Conservation (phyloP, 2,888 invertebrate genomes). For the Ormia ochracea region DNA sequence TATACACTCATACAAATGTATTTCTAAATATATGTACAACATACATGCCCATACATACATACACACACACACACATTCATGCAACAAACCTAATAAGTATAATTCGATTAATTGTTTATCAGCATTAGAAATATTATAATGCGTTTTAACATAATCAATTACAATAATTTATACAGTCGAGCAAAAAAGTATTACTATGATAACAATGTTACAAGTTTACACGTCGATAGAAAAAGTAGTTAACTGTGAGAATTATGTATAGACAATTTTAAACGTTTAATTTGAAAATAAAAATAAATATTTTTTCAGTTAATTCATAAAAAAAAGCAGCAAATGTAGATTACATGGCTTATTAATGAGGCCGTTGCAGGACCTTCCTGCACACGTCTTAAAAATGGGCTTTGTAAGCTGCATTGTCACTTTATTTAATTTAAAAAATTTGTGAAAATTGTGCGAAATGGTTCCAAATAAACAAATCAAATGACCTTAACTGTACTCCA, state of each 20-base stretch:
- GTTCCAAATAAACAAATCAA: no score
- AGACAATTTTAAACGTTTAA: constrained; percentile 5
- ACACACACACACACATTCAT: not conserved
- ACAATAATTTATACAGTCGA: not conserved
- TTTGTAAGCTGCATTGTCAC: no score
- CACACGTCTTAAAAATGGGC: no score
- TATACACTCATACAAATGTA: not conserved
- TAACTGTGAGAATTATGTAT: constrained; percentile 30
- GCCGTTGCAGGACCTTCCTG: no score
- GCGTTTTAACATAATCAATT: not conserved
- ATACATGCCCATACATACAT: not conserved
- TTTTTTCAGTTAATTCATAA: constrained; percentile 28
- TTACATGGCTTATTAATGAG: no score
- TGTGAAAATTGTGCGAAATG: no score
- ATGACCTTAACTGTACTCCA: no score
- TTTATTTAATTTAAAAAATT: no score
- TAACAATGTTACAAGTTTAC: constrained; percentile 34
- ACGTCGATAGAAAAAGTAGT: constrained; percentile 17
- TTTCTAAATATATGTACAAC: not conserved
- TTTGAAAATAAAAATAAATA: constrained; percentile 11
- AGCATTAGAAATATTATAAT: not conserved
- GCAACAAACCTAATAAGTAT: not conserved
- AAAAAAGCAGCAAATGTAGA: no score
- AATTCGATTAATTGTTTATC: constrained; percentile 8
- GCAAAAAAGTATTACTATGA: constrained; percentile 33